Base-by-base conservation (phyloP, 64 coral and sea anemone species). In the Orbicella faveolata region DNA sequence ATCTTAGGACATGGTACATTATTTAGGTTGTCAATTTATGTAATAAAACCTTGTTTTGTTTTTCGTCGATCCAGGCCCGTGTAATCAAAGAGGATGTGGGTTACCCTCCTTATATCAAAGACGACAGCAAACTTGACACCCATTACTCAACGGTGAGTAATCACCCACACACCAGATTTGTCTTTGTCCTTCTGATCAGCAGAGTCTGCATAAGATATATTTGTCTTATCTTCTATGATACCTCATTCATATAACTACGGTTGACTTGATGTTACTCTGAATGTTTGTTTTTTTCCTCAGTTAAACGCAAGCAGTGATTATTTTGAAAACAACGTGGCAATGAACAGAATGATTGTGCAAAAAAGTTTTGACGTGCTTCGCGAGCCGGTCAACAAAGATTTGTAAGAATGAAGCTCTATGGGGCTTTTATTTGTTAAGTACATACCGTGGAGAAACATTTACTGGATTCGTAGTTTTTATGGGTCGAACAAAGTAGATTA, bases 31-130 rank as follows among this genome's bases (percentile, higher is more conserved):
- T 30, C 30, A 30, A 30, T 30, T 30, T 30, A 30, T 30, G 10
- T 53, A 53, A 53, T 53, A 30, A 30, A 30, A 30, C 30, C 30
- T 30, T 30, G 30, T 30, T 30, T 30, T 30, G 30, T 30, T 30
- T 30, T 30, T 30, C 30, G 30, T 30, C 26, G 63, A 21, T 21
- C 14, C 80, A 94, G 93, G 93, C 89, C 12, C 34, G 51, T 23
- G 93, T 89, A 23, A 91, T 94, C 14, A 69, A 79, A 20, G 93
- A 94, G 33, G 89, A 83, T 52, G 74, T 94, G n/a, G 93, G 93
- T 0, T 94, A 94, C 37, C 93, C 93, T 4, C 17, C 39, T 55
- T 94, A 83, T n/a, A 94, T 94, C 83, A 94, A 91, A 81, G 76
- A 94, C 75, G 75, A 89, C 70, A 70, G 23, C 2, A 88, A 94